Conservation (phyloP, 2,113 vertebrate species). For the Macheiramphus alcinus region DNA sequence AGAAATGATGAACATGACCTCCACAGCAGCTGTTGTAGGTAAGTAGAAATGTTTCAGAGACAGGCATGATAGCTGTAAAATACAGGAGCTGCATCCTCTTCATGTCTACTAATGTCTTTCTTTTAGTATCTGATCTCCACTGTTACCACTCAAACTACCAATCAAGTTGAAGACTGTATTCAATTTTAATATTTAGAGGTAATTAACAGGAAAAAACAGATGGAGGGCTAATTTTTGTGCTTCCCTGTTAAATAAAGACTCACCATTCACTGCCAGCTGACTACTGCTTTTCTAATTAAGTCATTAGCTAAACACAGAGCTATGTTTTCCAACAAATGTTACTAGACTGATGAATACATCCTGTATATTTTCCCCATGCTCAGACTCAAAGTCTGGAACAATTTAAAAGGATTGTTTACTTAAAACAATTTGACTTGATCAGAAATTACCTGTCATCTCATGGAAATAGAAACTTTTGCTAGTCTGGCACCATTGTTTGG, state of each 20-base stretch:
- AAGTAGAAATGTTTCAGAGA: background rate
- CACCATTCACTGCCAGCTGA: constrained; percentile 41
- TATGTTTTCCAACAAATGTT: constrained; percentile 46
- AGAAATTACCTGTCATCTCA: background rate
- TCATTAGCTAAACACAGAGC: constrained; percentile 36
- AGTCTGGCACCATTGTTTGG: background rate
- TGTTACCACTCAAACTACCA: background rate
- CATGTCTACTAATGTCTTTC: background rate
- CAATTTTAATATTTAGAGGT: constrained; percentile 31
- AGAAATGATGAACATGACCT: background rate
- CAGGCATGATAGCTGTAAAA: background rate
- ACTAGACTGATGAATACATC: constrained; percentile 11
- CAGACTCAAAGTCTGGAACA: background rate
- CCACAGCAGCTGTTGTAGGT: background rate
- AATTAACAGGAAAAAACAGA: constrained; percentile 58
- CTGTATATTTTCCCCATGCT: background rate
- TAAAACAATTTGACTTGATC: background rate
- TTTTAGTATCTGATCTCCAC: background rate
- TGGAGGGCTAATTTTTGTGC: constrained; percentile 25
- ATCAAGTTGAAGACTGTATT: constrained; percentile 7
- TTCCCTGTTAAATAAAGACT: constrained; percentile 39
- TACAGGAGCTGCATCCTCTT: background rate
- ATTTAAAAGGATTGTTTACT: background rate
- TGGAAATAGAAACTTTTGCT: background rate
- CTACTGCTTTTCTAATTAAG: constrained; percentile 51